A percentile compares a stretch with the other conserved stretches of the same genome.
phyloP scores from a whole-genome alignment of 2,113 vertebrate species.

The Puntigrus tetrazona region DNA sequence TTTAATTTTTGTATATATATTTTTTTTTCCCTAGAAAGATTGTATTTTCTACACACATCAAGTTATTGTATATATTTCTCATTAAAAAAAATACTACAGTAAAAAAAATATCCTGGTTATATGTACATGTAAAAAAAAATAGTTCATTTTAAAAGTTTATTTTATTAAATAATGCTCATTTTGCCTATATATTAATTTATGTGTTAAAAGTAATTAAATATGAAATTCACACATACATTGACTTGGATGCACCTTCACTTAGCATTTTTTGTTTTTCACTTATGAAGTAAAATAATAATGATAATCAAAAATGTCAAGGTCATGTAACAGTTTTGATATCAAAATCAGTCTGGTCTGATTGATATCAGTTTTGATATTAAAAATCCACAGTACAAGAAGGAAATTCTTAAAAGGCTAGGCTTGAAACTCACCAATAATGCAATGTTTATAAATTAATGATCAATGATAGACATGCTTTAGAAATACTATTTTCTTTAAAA shows the following conservation, averaged over 20 bases:
- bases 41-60: too few species aligned
- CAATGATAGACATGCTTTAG: neutral
- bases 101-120: too few species aligned
- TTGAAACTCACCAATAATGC: neutral
- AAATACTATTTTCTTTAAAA: neutral
- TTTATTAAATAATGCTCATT: too few species aligned
- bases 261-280: neutral
- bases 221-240: neutral
- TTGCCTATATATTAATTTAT: neutral
- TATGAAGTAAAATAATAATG: neutral
- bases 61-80: too few species aligned
- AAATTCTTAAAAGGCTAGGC: neutral
- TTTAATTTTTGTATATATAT: too few species aligned
- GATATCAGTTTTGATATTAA: neutral
- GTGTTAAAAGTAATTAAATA: neutral
- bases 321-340: neutral
- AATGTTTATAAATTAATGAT: neutral
- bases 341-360: too few species aligned
- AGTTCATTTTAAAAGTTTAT: too few species aligned
- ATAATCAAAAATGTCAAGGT: neutral
- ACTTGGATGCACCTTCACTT: neutral
- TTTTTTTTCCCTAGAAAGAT: too few species aligned
- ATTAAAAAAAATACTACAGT: too few species aligned
- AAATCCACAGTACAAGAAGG: neutral
- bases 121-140: too few species aligned